phyloP scores from a whole-genome alignment of 2,797 vertebrate genomes.

The Poliocrania exsul region DNA sequence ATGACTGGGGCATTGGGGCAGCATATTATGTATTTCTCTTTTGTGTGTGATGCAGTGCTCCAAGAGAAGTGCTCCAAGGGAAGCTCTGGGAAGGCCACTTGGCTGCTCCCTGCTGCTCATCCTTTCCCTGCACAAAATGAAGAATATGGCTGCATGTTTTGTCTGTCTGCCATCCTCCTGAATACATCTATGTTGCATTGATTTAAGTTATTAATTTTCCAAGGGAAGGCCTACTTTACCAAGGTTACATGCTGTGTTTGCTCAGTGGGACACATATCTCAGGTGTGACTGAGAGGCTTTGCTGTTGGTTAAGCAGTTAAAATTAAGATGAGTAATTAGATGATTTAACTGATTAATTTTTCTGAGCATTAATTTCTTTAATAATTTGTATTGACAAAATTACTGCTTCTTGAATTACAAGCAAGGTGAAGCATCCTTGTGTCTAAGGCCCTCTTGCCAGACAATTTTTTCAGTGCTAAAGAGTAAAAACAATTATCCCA shows the following conservation, averaged over 20 bases:
- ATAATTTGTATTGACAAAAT: constrained; percentile 23
- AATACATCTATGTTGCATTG: neutral
- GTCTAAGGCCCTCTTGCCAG: neutral
- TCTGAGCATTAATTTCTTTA: neutral
- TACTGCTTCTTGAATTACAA: neutral
- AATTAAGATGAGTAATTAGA: neutral
- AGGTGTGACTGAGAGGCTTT: neutral
- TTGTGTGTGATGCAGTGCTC: neutral
- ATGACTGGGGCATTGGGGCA: neutral
- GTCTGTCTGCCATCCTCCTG: neutral
- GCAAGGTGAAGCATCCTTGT: neutral
- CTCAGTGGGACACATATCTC: neutral
- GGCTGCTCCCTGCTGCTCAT: neutral
- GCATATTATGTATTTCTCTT: neutral
- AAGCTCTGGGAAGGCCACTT: neutral
- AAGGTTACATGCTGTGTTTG: neutral
- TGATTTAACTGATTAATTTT: neutral
- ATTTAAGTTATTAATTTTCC: neutral
- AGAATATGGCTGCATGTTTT: neutral
- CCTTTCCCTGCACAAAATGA: neutral
- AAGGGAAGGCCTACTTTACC: neutral
- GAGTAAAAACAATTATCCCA: neutral
- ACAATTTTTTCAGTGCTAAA: neutral
- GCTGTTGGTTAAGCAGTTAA: neutral
- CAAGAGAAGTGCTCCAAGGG: neutral